These are phyloP conservation scores for Venusia cambrica DNA, from an alignment of 2,888 invertebrate genomes.

Conservation along the genomic window DNA sequence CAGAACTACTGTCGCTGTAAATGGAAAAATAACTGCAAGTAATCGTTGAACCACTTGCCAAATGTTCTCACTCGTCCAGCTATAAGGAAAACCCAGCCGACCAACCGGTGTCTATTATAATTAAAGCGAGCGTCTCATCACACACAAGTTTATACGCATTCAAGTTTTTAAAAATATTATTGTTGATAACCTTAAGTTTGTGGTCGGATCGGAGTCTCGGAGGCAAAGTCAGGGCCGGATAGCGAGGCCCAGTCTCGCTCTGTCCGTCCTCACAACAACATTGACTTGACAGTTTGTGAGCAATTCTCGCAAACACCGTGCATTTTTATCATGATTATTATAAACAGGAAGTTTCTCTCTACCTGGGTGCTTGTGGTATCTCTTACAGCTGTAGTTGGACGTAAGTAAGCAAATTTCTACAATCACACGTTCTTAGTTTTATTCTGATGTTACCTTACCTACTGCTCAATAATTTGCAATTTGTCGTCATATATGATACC, in stretches of 20 bases:
- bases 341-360: conserved; percentile 30
- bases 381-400: conserved; percentile 33
- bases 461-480: conserved; percentile 26
- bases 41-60: background rate
- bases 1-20: no score
- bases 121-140: conserved; percentile 35
- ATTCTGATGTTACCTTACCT: conserved; percentile 37
- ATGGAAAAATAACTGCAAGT: no score
- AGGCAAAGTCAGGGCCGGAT: conserved; percentile 50
- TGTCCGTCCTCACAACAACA: conserved; percentile 43
- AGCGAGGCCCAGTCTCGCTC: conserved; percentile 50
- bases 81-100: conserved; percentile 38
- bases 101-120: conserved; percentile 32
- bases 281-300: conserved; percentile 32
- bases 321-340: conserved; percentile 38
- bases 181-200: conserved; percentile 61
- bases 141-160: conserved; percentile 29
- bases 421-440: conserved; percentile 21
- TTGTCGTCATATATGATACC: conserved; percentile 16
- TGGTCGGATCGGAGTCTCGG: no score
- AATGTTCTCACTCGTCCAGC: background rate
- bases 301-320: conserved; percentile 31
- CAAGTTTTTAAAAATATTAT: conserved; percentile 46
- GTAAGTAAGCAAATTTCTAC: conserved; percentile 40
- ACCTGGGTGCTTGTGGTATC: conserved; percentile 34